These are phyloP conservation scores for Coranthus polyacanthus DNA, from an alignment of 2,797 vertebrate genomes.

Conservation along the genomic window DNA sequence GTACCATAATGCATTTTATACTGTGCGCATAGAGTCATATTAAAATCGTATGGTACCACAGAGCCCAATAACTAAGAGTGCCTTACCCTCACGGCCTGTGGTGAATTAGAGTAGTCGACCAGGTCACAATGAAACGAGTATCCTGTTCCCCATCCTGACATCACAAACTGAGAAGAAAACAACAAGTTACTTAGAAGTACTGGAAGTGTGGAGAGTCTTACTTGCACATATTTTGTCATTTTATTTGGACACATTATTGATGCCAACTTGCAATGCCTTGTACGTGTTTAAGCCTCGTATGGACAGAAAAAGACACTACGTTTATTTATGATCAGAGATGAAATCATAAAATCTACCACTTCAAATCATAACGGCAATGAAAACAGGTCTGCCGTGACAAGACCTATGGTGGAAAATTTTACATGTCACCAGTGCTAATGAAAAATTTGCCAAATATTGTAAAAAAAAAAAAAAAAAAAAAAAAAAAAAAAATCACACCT, in stretches of 20 bases:
- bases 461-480: background rate
- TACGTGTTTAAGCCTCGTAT: too few relatives aligned
- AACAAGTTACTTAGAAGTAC: conserved; percentile 11
- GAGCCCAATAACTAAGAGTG: fast-evolving
- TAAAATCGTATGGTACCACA: too few relatives aligned
- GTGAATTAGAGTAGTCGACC: conserved; percentile 92
- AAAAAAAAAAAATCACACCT: background rate
- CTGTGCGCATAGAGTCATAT: background rate
- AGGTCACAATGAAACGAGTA: conserved; percentile 94
- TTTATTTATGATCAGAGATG: too few relatives aligned
- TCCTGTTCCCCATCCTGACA: conserved; percentile 98
- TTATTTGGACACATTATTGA: too few relatives aligned
- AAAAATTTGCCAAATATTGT: background rate
- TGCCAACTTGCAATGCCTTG: too few relatives aligned
- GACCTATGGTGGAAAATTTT: background rate
- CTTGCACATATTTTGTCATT: too few relatives aligned
- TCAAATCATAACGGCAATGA: too few relatives aligned
- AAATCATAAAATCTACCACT: too few relatives aligned
- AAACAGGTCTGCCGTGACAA: background rate
- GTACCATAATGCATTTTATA: background rate
- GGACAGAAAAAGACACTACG: too few relatives aligned
- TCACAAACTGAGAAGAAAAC: conserved; percentile 88
- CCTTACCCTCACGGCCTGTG: conserved; percentile 92
- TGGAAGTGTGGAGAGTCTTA: too few relatives aligned
- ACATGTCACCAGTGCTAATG: background rate